Evolutionary conservation across 2,113 vertebrate genomes (phyloP).

Genomic region (Sarotherodon lohbergeri): DNA sequence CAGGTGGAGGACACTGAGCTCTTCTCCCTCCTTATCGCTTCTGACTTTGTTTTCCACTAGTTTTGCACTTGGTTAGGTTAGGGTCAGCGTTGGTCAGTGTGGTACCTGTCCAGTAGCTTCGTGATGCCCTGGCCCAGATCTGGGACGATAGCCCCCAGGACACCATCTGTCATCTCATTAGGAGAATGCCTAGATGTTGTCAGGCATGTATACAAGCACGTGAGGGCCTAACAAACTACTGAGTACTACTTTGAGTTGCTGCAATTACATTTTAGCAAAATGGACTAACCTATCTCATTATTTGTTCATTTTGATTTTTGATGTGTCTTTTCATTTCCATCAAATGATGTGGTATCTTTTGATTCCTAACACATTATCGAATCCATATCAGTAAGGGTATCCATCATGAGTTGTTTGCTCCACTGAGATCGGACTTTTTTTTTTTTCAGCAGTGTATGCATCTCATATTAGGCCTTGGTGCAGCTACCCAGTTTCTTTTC

Average conservation of each 20-base stretch:
- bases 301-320: neutral
- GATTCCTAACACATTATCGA: rapidly evolving
- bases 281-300: neutral
- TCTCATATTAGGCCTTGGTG: neutral
- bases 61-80: no score
- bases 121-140: no score
- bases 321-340: neutral
- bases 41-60: no score
- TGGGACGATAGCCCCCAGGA: no score
- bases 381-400: neutral
- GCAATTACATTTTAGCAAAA: neutral
- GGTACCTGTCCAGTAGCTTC: no score
- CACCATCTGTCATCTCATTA: no score
- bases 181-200: no score
- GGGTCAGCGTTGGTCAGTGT: no score
- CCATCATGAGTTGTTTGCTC: neutral
- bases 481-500: no score
- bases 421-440: neutral
- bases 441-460: neutral
- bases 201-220: neutral
- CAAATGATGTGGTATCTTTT: neutral
- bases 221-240: neutral
- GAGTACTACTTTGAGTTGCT: neutral
- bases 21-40: no score
- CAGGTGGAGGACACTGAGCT: no score